Evolutionary conservation across 2,113 vertebrate species (phyloP).

Genomic region (Reinhardtius hippoglossoides): DNA sequence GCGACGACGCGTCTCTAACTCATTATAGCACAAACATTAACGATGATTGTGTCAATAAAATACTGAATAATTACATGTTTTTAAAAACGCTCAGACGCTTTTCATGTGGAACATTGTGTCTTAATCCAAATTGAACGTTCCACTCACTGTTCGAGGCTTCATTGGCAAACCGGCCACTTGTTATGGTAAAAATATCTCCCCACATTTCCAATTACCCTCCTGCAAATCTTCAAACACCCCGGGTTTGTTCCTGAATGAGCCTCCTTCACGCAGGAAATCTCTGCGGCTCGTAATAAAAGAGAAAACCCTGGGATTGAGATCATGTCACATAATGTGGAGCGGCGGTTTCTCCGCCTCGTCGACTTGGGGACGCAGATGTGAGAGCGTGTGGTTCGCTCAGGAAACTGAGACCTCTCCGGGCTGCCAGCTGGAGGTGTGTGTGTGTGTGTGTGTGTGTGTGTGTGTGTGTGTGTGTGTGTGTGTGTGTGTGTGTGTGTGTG

Average conservation of each 20-base stretch:
- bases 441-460: too few species aligned
- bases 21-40: not conserved
- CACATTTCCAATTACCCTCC: constrained; percentile 39
- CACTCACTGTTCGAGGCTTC: constrained; percentile 1
- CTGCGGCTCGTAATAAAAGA: constrained; percentile 57
- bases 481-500: too few species aligned
- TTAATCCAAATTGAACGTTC: constrained; percentile 5
- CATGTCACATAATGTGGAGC: constrained; percentile 42
- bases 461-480: too few species aligned
- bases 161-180: constrained; percentile 34
- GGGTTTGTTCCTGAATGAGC: constrained; percentile 30
- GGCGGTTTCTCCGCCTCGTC: constrained; percentile 11
- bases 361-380: constrained; percentile 42
- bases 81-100: not conserved
- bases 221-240: constrained; percentile 27
- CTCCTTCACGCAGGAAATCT: constrained; percentile 59
- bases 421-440: constrained; percentile 9
- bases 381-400: not conserved
- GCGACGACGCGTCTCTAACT: not conserved
- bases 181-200: constrained; percentile 39
- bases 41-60: not conserved
- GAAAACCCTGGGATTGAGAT: constrained; percentile 52
- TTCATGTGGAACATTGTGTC: not conserved
- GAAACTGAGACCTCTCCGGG: constrained; percentile 49
- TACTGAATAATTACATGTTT: not conserved